Base-by-base conservation (phyloP, 2,797 vertebrate species). In the Sebastes nivosus region DNA sequence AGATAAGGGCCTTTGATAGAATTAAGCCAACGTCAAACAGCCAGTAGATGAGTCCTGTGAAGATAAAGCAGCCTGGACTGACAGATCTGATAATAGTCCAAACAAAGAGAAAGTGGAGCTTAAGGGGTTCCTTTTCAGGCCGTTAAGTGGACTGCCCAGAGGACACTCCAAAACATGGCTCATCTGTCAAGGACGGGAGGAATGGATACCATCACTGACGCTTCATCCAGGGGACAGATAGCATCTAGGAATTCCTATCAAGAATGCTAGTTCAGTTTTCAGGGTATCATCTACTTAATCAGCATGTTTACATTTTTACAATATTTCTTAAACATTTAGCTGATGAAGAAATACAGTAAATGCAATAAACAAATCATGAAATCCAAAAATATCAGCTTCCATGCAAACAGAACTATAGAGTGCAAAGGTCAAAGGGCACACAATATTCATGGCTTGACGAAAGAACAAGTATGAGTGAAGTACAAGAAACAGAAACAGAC, bases 21-120 rank as follows among this genome's bases (percentile, higher is more conserved):
- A 94, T 92, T 93, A 91, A 92, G 89, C 87, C 84, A 89, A 87
- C 77, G 91, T 92, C 88, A 92, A 93, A 88, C 86, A 80, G 91
- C 81, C 85, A 86, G 85, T 89, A 87, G 93, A 94, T 93, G 94
- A 93, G 87, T 86, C 88, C 77, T 92, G 85, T 93, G 90, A 87
- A 94, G 93, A 95, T 94, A 93, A 88, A 92, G 87, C 83, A 86
- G 86, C 73, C 88, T 75, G 75, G 91, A 92, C 88, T 92, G 94
- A 93, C 94, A 93, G 92, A 81, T 90, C 90, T 92, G 90, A 93
- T 94, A 93, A 91, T 88, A 75, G 87, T 85, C 87, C 90, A 94
- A 92, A 95, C 91, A 93, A 94, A 95, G 93, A 89, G 94, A 95
- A 95, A 95, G 95, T 95, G 91, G 85, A 93, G 93, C 93, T 94